Percentiles rank a stretch among this genome's conserved stretches.
These are phyloP conservation scores for Tenualosa thibaudeaui DNA, from an alignment of 2,797 vertebrate species.

Conservation along the genomic window DNA sequence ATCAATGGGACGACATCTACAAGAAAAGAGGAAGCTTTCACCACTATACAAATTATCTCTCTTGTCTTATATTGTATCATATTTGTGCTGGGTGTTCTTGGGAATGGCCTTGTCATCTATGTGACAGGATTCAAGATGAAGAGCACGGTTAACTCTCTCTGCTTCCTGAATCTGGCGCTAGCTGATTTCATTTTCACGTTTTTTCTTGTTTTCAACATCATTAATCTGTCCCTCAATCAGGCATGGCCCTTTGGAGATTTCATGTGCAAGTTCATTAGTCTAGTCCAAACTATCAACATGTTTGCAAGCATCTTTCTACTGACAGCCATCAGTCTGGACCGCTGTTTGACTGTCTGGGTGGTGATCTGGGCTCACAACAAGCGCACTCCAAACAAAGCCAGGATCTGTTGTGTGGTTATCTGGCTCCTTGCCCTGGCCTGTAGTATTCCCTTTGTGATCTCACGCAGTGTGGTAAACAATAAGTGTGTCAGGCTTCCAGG, in stretches of 20 bases:
- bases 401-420: constrained; percentile 46
- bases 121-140: constrained; percentile 71
- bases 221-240: neutral
- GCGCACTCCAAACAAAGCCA: constrained; percentile 63
- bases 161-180: constrained; percentile 71
- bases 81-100: constrained; percentile 54
- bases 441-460: constrained; percentile 54
- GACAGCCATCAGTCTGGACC: constrained; percentile 67
- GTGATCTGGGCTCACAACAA: constrained; percentile 72
- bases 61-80: constrained; percentile 54
- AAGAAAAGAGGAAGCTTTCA: neutral
- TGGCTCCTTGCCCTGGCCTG: constrained; percentile 60
- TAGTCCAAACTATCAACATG: constrained; percentile 59
- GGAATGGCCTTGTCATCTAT: constrained; percentile 69
- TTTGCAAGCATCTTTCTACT: constrained; percentile 70
- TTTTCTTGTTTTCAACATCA: constrained; percentile 56
- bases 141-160: constrained; percentile 63
- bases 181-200: constrained; percentile 70
- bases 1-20: neutral
- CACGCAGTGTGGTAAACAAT: fast-evolving
- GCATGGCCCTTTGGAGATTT: constrained; percentile 56
- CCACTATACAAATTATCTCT: neutral
- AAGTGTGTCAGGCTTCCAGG: fast-evolving
- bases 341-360: constrained; percentile 64
- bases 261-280: constrained; percentile 61